phyloP scores from a whole-genome alignment of 2,113 vertebrate species.

The Chitala chitala region DNA sequence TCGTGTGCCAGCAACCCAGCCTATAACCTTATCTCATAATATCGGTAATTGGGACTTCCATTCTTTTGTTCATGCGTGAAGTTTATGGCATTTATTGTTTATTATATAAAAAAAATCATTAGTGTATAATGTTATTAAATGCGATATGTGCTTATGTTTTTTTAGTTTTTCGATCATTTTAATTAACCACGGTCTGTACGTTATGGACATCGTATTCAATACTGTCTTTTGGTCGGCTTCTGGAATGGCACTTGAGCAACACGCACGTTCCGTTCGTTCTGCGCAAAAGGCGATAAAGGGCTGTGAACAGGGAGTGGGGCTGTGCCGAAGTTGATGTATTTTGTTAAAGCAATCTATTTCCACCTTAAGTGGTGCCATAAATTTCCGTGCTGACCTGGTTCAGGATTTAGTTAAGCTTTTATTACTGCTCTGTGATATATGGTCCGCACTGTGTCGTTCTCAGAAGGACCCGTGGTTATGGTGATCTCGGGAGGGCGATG shows the following conservation, averaged over 20 bases:
- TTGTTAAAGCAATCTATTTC: constrained; percentile 49
- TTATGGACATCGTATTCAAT: background rate
- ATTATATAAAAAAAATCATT: background rate
- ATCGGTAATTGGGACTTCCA: no score
- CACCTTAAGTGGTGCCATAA: constrained; percentile 49
- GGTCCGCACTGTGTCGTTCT: constrained; percentile 30
- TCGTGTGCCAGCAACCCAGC: no score
- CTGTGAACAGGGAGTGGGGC: background rate
- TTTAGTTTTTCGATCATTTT: background rate
- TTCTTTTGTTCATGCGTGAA: no score
- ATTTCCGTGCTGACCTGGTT: constrained; percentile 46
- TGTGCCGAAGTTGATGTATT: constrained; percentile 45
- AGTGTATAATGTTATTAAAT: background rate
- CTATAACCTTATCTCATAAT: no score
- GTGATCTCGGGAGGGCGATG: constrained; percentile 28
- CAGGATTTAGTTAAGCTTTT: constrained; percentile 46
- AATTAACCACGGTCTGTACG: background rate
- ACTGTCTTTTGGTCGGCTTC: background rate
- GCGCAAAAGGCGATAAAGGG: background rate
- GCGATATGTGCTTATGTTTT: background rate
- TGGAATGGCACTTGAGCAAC: background rate
- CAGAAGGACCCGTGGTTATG: constrained; percentile 30
- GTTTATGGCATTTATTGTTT: no score
- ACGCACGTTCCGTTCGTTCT: background rate
- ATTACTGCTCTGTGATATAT: constrained; percentile 49